Conservation (phyloP, 2,113 vertebrate genomes). For the Alligator sinensis region DNA sequence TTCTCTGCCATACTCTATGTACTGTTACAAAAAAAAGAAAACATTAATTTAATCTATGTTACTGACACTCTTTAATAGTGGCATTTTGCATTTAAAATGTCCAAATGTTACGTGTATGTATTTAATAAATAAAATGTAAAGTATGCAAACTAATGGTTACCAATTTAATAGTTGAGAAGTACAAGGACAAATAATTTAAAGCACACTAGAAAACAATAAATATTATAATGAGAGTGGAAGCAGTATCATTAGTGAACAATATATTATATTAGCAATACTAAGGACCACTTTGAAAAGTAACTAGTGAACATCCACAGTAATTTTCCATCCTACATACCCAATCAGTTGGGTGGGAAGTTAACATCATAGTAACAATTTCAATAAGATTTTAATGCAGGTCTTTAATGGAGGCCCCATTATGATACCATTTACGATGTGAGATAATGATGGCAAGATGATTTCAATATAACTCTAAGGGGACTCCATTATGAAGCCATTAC, state of each 20-base stretch:
- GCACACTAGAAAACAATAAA: not conserved
- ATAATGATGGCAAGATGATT: constrained; percentile 58
- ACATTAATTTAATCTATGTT: not conserved
- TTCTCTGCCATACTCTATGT: not conserved
- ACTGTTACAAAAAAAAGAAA: not conserved
- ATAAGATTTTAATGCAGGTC: constrained; percentile 26
- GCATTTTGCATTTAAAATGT: not conserved
- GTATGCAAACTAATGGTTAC: rapidly evolving
- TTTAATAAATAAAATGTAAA: not conserved
- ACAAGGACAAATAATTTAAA: not conserved
- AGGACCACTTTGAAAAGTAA: constrained; percentile 20
- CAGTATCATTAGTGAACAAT: not conserved
- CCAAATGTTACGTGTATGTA: not conserved
- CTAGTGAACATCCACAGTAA: not conserved
- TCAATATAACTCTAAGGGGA: constrained; percentile 38
- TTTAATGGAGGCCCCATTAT: constrained; percentile 55
- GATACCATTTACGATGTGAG: not conserved
- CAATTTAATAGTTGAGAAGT: not conserved
- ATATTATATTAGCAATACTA: not conserved
- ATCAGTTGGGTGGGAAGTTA: constrained; percentile 20
- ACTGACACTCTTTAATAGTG: not conserved
- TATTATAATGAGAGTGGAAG: not conserved
- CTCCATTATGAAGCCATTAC: constrained; percentile 69
- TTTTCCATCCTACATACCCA: not conserved
- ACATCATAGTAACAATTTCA: constrained; percentile 16